Evolutionary conservation across 2,113 vertebrate genomes (phyloP).

Genomic region (Etheostoma spectabile): DNA sequence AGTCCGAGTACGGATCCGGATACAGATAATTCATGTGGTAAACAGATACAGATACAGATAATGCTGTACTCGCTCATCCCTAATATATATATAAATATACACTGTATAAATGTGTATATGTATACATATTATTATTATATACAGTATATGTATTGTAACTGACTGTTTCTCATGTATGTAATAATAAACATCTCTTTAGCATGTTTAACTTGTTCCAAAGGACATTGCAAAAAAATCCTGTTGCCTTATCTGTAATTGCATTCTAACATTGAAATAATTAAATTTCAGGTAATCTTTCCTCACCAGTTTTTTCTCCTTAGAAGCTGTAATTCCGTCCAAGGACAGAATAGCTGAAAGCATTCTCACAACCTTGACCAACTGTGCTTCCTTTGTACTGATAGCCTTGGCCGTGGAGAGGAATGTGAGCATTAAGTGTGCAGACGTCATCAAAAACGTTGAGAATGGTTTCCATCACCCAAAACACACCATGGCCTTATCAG

Average conservation of each 20-base stretch:
- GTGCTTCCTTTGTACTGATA: constrained; percentile 1
- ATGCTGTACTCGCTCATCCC: no score
- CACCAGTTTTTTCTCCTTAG: not conserved
- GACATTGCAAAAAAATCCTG: constrained; percentile 10
- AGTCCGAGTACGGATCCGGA: no score
- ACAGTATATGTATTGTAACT: not conserved
- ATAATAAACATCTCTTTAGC: not conserved
- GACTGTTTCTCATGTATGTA: not conserved
- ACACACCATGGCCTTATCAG: constrained; percentile 13
- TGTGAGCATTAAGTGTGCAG: constrained; percentile 8
- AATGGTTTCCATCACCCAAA: constrained; percentile 39
- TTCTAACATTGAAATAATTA: constrained; percentile 29
- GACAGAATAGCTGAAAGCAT: constrained; percentile 20
- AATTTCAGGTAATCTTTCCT: constrained; percentile 19
- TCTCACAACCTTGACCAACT: constrained; percentile 18
- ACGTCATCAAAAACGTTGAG: constrained; percentile 25
- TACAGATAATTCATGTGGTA: no score
- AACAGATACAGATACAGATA: no score
- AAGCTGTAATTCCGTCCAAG: constrained; percentile 26
- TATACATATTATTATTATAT: no score
- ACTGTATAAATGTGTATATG: no score
- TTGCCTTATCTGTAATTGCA: constrained; percentile 20
- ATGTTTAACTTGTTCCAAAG: not conserved
- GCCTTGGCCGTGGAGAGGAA: constrained; percentile 8
- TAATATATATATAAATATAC: no score